Percentiles rank a stretch among this genome's conserved stretches.
These are phyloP conservation scores for Hymenochirus boettgeri DNA, from an alignment of 2,113 vertebrate genomes.

Conservation along the genomic window DNA sequence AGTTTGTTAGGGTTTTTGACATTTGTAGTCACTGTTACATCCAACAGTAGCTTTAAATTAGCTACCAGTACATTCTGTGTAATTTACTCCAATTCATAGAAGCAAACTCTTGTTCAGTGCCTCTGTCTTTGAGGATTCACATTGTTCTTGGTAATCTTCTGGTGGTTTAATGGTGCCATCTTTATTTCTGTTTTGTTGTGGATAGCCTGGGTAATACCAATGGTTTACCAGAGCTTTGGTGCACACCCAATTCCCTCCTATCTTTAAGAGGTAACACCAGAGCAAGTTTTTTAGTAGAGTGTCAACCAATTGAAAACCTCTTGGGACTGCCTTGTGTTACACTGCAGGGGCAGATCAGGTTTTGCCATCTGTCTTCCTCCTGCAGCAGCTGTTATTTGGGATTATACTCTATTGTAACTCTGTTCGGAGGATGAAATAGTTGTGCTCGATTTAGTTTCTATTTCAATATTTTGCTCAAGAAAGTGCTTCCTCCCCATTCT, in stretches of 20 bases:
- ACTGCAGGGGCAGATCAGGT: conserved; percentile 53
- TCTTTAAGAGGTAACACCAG: conserved; percentile 51
- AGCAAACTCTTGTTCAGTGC: conserved; percentile 45
- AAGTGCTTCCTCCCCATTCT: conserved; percentile 14
- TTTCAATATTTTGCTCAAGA: conserved; percentile 27
- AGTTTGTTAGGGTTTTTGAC: no score
- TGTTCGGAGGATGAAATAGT: conserved; percentile 43
- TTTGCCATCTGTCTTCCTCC: conserved; percentile 44
- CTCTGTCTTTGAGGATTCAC: conserved; percentile 54
- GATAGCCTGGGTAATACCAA: conserved; percentile 60
- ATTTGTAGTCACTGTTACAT: no score
- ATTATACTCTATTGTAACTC: conserved; percentile 26
- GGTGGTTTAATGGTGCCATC: conserved; percentile 37
- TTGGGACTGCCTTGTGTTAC: conserved; percentile 52
- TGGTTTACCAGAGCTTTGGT: conserved; percentile 47
- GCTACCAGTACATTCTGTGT: conserved; percentile 38
- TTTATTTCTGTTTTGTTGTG: conserved; percentile 48
- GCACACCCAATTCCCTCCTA: conserved; percentile 45
- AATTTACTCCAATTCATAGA: conserved; percentile 44
- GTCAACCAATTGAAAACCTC: conserved; percentile 48
- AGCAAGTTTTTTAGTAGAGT: conserved; percentile 45
- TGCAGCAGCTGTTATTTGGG: conserved; percentile 45
- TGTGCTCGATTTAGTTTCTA: accelerated
- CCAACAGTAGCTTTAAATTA: neutral
- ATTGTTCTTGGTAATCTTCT: conserved; percentile 44